Percentiles rank a stretch among this genome's conserved stretches.
phyloP scores from a whole-genome alignment of 2,888 invertebrate genomes.

The Heliconius ethilla region DNA sequence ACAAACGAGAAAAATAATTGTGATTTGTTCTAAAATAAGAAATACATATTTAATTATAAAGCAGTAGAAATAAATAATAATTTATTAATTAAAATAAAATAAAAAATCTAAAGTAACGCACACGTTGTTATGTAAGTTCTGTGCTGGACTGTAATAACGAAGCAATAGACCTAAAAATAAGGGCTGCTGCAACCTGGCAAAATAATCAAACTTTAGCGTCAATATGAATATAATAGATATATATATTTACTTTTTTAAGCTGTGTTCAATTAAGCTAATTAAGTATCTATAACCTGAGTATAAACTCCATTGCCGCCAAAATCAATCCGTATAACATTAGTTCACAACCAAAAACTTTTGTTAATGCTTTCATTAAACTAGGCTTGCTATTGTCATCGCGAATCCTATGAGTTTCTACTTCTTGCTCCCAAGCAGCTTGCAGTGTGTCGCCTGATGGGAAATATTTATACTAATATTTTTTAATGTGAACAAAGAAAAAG shows the following conservation, averaged over 20 bases:
- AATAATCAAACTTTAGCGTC: not conserved
- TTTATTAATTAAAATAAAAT: not conserved
- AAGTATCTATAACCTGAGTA: constrained; percentile 76
- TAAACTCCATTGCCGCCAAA: constrained; percentile 83
- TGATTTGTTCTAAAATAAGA: constrained; percentile 74
- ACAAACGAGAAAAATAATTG: constrained; percentile 82
- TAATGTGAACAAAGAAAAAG: not conserved
- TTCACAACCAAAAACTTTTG: constrained; percentile 83
- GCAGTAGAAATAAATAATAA: not conserved
- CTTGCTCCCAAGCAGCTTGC: constrained; percentile 83
- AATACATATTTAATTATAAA: not conserved
- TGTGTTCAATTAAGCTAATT: constrained; percentile 8
- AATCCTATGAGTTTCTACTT: constrained; percentile 64
- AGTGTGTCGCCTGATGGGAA: constrained; percentile 79
- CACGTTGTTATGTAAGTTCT: constrained; percentile 58
- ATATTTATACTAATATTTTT: not conserved
- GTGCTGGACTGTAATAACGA: constrained; percentile 77
- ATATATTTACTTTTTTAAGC: not conserved
- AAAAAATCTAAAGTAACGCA: constrained; percentile 52
- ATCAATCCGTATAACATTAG: constrained; percentile 84
- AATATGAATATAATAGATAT: not conserved
- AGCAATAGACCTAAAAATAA: constrained; percentile 83
- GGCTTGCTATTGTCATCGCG: constrained; percentile 68
- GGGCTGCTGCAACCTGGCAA: constrained; percentile 83
- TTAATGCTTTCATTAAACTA: constrained; percentile 82